phyloP scores from a whole-genome alignment of 1,140 invertebrate genomes.

The Dreissena polymorpha region DNA sequence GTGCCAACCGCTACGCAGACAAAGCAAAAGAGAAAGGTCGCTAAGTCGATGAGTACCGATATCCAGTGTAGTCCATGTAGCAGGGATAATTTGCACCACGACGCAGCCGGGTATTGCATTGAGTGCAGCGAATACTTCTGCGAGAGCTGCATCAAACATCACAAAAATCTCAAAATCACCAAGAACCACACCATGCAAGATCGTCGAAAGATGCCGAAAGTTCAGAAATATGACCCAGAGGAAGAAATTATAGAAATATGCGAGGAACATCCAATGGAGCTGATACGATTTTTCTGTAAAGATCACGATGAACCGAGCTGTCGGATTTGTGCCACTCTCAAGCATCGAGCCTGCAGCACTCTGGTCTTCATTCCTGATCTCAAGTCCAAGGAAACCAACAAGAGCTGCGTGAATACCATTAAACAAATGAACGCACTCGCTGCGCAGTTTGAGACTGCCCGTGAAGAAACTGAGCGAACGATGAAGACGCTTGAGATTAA shows the following conservation, averaged over 20 bases:
- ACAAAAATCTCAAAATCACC: conserved; percentile 50
- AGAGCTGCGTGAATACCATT: conserved; percentile 17
- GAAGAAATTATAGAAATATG: conserved; percentile 43
- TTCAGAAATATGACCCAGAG: conserved; percentile 22
- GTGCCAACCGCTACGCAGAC: not conserved
- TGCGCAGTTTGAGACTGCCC: conserved; percentile 23
- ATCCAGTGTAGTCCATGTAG: conserved; percentile 45
- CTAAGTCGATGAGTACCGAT: conserved; percentile 45
- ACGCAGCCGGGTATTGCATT: conserved; percentile 43
- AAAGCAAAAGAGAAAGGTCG: not conserved
- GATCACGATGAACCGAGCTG: conserved; percentile 44
- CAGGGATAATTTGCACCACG: conserved; percentile 31
- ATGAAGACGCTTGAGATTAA: conserved; percentile 25
- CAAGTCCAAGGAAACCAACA: conserved; percentile 35
- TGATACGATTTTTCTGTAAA: conserved; percentile 44
- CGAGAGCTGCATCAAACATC: conserved; percentile 45
- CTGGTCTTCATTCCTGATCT: conserved; percentile 46
- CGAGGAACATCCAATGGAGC: conserved; percentile 33
- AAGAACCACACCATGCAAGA: conserved; percentile 37
- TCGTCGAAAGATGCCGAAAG: conserved; percentile 40
- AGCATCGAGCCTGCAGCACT: conserved; percentile 19
- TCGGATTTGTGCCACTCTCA: conserved; percentile 32
- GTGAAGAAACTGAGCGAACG: conserved; percentile 17
- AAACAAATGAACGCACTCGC: conserved; percentile 32
- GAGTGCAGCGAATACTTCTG: conserved; percentile 53